Conservation (phyloP, 2,797 vertebrate genomes). For the Sitta carolinensis region DNA sequence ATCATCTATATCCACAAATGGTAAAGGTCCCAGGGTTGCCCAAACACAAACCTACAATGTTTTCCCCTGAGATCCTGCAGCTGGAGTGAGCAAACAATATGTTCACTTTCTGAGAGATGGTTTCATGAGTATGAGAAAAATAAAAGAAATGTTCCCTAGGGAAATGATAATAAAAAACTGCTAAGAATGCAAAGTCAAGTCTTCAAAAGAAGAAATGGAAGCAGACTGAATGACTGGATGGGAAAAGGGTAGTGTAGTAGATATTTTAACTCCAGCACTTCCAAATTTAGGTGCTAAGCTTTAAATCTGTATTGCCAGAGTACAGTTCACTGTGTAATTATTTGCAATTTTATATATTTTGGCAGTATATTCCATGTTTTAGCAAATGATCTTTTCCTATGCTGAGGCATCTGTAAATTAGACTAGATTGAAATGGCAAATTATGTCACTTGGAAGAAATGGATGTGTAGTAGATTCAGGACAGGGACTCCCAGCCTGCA, state of each 20-base stretch:
- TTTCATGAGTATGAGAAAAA: not conserved
- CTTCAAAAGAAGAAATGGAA: not conserved
- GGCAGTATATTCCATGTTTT: not conserved
- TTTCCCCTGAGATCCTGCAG: not conserved
- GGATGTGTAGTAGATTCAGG: not conserved
- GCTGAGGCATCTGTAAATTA: not conserved
- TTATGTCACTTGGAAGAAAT: not conserved
- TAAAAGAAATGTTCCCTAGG: not conserved
- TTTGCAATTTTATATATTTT: not conserved
- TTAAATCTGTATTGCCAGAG: not conserved
- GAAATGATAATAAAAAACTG: not conserved
- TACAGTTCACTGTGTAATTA: not conserved
- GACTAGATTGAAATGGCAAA: not conserved
- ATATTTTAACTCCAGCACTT: not conserved
- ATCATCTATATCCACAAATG: not conserved
- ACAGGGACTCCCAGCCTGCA: not conserved
- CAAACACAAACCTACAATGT: not conserved
- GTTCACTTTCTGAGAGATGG: not conserved
- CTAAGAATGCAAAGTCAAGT: not conserved
- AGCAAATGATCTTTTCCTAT: not conserved
- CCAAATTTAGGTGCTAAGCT: not conserved
- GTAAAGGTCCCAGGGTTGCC: not conserved
- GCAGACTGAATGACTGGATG: not conserved
- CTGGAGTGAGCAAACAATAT: not conserved
- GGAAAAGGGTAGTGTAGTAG: not conserved